These are phyloP conservation scores for Bovichtus variegatus DNA, from an alignment of 2,797 vertebrate genomes.

Conservation along the genomic window DNA sequence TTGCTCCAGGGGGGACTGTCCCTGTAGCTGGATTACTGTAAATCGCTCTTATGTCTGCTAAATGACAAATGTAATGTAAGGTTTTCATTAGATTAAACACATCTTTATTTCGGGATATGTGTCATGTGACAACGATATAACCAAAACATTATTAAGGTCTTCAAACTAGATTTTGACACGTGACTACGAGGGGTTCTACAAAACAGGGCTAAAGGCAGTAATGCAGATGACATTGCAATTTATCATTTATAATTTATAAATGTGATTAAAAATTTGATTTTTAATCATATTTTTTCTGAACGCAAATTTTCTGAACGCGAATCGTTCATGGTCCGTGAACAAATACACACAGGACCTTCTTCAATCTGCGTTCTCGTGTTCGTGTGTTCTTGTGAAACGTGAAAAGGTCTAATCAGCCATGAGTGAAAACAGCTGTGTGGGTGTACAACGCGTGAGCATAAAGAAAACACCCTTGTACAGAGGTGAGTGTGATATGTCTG, in stretches of 20 bases:
- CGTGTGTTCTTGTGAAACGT: too few relatives aligned
- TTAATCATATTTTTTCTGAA: neutral
- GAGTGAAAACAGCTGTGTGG: neutral
- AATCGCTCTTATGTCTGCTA: too few relatives aligned
- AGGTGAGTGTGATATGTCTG: neutral
- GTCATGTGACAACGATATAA: neutral
- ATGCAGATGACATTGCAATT: neutral
- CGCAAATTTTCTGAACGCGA: too few relatives aligned
- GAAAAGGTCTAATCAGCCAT: conserved; percentile 9
- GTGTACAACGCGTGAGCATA: neutral
- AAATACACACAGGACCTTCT: too few relatives aligned
- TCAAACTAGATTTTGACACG: neutral
- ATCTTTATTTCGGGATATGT: neutral
- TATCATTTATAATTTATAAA: too few relatives aligned
- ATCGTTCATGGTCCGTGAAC: conserved; percentile 7
- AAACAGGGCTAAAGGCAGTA: neutral
- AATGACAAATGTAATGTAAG: too few relatives aligned
- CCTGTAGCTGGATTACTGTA: too few relatives aligned
- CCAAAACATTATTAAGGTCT: neutral
- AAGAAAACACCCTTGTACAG: neutral
- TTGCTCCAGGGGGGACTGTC: too few relatives aligned
- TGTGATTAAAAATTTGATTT: too few relatives aligned
- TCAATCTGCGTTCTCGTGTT: too few relatives aligned
- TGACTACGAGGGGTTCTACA: neutral
- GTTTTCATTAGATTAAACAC: neutral